Evolutionary conservation across 1,140 invertebrate species (phyloP), one percentile per base, ranked within the genome.

Genomic region (Bombus balteatus): DNA sequence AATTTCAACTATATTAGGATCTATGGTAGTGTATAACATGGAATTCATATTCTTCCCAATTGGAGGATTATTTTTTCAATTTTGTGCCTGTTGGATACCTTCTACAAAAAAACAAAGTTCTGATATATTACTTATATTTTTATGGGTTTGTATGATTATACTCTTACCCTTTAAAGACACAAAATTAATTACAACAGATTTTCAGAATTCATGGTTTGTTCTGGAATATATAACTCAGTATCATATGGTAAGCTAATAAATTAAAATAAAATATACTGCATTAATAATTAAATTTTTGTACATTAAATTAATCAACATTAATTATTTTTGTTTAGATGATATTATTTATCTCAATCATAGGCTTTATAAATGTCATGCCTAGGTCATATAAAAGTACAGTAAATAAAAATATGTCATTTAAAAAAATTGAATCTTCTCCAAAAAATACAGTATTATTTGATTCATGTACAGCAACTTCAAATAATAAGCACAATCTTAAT

Each of bases 91-190:
- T 71, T 86, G 92, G 13, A 62, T 85, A 37, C 88, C 77, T 43
- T 83, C 83, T 66, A 74, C 81, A 53, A 91, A 70, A 47, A 92
- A 68, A 83, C 86, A 85, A 73, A 87, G 53, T 74, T 88, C 80
- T 25, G 91, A 95, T 83, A 73, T 93, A 66, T 88, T 95, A 28
- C 77, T 93, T 47, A 81, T 91, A 76, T 53, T 94, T 87, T 86
- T 95, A 73, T 95, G 94, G 95, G 85, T 93, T 13, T 92, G 88
- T 53, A 85, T 94, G 13, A 92, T 88, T 70, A 34, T 75, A 76
- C 75, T 94, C 22, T 85, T 89, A 73, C 80, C 83, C 15, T 73
- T 91, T 39, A 89, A 89, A 71, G 85, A 93, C 80, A 78, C 88
- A 59, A 81, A 86, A 83, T 86, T 94, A 47, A 81, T 94, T 3